phyloP scores from a whole-genome alignment of 2,888 invertebrate genomes.

The Pollenia amentaria region DNA sequence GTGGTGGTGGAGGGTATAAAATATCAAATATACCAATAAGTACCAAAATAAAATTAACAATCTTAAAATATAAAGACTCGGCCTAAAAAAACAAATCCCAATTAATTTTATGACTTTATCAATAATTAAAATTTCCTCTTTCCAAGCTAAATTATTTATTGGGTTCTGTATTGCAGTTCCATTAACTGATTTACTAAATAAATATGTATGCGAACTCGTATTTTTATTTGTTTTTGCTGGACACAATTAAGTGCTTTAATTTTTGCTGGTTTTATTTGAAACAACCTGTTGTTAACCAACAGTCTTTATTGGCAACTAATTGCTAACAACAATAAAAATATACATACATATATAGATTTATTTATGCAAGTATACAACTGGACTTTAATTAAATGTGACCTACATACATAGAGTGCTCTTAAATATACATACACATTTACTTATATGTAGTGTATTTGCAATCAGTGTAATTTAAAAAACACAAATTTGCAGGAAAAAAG shows the following conservation, averaged over 20 bases:
- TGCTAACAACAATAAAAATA: conserved; percentile 14
- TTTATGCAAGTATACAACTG: conserved; percentile 33
- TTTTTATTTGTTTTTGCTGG: too few species aligned
- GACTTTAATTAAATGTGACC: conserved; percentile 60
- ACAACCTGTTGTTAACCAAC: neutral
- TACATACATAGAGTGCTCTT: conserved; percentile 22
- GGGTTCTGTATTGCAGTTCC: too few species aligned
- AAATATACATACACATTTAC: neutral
- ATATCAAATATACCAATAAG: too few species aligned
- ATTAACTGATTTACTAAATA: too few species aligned
- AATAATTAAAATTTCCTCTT: too few species aligned
- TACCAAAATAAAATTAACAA: too few species aligned
- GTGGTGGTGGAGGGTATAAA: too few species aligned
- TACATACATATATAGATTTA: neutral
- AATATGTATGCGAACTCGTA: too few species aligned
- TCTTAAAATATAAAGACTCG: too few species aligned
- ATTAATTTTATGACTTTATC: too few species aligned
- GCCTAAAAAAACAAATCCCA: too few species aligned
- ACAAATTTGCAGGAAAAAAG: neutral
- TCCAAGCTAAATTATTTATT: too few species aligned
- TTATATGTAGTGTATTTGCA: conserved; percentile 25
- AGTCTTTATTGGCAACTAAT: conserved; percentile 18
- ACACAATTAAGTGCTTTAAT: neutral
- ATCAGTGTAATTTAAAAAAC: conserved; percentile 17
- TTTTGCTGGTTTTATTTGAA: neutral